Percentiles rank a stretch among this genome's conserved stretches.
Conservation (phyloP, 1,140 invertebrate genomes). For the Aricia agestis region DNA sequence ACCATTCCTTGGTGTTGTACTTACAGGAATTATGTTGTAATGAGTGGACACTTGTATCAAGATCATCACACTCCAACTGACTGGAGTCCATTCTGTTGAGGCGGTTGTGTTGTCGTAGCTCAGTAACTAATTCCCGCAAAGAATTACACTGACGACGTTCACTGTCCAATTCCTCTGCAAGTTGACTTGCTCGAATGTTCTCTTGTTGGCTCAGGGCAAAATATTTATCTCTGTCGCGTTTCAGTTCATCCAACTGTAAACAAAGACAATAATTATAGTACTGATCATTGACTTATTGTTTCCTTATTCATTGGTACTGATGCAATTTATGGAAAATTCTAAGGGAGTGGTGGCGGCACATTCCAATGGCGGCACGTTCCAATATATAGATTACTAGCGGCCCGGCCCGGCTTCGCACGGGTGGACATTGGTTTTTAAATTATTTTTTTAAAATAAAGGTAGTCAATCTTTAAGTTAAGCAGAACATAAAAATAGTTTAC, state of each 20-base stretch:
- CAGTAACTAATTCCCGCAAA: conserved; percentile 47
- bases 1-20: too few species aligned
- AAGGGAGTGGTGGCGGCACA: too few species aligned
- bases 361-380: too few species aligned
- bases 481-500: too few species aligned
- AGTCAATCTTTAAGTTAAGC: too few species aligned
- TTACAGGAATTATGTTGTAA: conserved; percentile 56
- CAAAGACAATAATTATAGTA: not conserved
- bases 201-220: conserved; percentile 47
- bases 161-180: conserved; percentile 47
- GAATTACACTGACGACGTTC: conserved; percentile 40
- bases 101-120: conserved; percentile 51
- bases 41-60: conserved; percentile 52
- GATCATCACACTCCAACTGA: conserved; percentile 58
- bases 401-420: too few species aligned
- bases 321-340: too few species aligned
- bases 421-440: too few species aligned
- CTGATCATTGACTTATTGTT: too few species aligned
- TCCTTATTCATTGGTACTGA: too few species aligned
- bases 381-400: too few species aligned
- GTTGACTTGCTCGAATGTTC: conserved; percentile 31
- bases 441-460: too few species aligned
- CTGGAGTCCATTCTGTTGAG: conserved; percentile 51
- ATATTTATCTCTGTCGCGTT: conserved; percentile 59
- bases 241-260: conserved; percentile 49